These are phyloP conservation scores for Agrochola circellaris DNA, from an alignment of 2,888 invertebrate species.

Conservation along the genomic window DNA sequence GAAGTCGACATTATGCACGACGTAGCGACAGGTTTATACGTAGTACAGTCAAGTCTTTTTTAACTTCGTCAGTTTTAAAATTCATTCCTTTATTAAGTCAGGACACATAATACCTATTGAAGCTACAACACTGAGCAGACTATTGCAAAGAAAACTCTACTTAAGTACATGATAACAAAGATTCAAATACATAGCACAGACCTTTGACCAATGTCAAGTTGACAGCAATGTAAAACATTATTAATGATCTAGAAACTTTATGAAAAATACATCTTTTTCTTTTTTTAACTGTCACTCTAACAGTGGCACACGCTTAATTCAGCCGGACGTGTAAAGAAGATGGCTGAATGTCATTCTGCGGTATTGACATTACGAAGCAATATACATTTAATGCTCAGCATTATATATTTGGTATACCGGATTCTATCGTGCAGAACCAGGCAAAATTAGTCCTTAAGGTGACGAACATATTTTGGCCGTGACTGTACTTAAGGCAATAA, in stretches of 20 bases:
- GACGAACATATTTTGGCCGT: not conserved
- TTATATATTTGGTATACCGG: not conserved
- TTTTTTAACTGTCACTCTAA: not conserved
- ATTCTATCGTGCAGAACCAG: not conserved
- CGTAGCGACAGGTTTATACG: not conserved
- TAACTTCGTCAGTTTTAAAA: not conserved
- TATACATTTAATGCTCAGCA: not conserved
- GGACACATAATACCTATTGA: too few species aligned
- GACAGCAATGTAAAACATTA: too few species aligned
- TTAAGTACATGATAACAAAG: not conserved
- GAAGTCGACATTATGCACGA: slow-evolving; percentile 7
- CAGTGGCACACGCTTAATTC: not conserved
- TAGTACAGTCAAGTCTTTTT: not conserved
- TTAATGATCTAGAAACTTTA: not conserved
- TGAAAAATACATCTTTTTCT: not conserved
- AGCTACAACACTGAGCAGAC: not conserved
- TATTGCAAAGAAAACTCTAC: not conserved
- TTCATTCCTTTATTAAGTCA: not conserved
- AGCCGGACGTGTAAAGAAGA: not conserved
- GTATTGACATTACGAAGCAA: not conserved
- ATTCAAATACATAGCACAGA: not conserved
- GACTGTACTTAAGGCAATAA: not conserved
- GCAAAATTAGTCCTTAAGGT: not conserved
- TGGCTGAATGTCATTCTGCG: not conserved
- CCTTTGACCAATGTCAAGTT: not conserved